phyloP scores from a whole-genome alignment of 2,797 vertebrate species.

The Nannoperca obscura region DNA sequence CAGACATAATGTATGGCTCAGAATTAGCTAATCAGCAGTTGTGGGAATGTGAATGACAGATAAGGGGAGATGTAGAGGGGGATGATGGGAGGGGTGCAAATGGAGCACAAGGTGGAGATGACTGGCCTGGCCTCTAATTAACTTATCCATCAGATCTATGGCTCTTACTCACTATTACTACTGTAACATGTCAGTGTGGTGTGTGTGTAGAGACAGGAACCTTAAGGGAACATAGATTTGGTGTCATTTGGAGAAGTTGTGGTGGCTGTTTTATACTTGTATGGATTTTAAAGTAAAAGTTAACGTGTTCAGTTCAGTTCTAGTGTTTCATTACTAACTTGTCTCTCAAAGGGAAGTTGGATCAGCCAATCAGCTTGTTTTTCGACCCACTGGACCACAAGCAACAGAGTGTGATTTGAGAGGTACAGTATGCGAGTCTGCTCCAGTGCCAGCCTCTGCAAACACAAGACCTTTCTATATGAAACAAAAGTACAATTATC shows the following conservation, averaged over 20 bases:
- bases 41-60: constrained; percentile 65
- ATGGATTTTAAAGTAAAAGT: not conserved
- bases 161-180: constrained; percentile 36
- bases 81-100: constrained; percentile 45
- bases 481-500: not conserved
- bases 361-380: not conserved
- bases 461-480: not conserved
- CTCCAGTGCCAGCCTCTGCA: not conserved
- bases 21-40: constrained; percentile 71
- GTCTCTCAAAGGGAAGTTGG: not conserved
- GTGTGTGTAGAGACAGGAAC: not conserved
- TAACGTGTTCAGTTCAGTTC: not conserved
- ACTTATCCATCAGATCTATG: constrained; percentile 51
- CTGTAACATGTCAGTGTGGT: constrained; percentile 14
- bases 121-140: constrained; percentile 71
- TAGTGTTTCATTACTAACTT: not conserved
- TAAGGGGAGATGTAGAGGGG: constrained; percentile 36
- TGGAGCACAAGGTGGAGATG: constrained; percentile 62
- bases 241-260: constrained; percentile 1
- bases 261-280: not conserved
- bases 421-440: not conserved
- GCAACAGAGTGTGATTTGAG: not conserved
- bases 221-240: not conserved
- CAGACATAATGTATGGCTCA: constrained; percentile 57
- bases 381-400: not conserved